Evolutionary conservation across 2,797 vertebrate species (phyloP), one percentile per base, ranked within the genome.

Genomic region (Poecilia wingei): DNA sequence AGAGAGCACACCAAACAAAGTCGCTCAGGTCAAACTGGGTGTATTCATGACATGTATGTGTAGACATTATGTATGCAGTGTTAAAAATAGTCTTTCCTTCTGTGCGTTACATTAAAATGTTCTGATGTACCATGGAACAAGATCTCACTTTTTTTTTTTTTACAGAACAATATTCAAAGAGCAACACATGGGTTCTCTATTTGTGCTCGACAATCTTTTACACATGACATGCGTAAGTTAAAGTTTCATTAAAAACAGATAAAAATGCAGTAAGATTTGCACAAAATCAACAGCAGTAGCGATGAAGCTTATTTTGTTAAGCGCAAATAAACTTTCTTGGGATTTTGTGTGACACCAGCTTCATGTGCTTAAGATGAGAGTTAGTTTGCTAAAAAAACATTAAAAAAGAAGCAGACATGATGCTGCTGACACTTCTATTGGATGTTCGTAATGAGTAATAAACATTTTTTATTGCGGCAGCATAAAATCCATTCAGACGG

Each of bases 1-100:
- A 18, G 66, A 80, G 88, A 18, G 31, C 88, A 91, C 92, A 92
- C 93, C 91, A 92, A 93, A 93, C 81, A 86, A 80, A 77, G 22
- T 84, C 18, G 33, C 87, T 84, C 81, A 74, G 92, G 91, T 93
- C 89, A 93, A 86, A 83, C 77, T 83, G 73, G 81, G 72, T 81
- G 78, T 74, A 84, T 72, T 69, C 61, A 28, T 77, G 80, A 72
- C 80, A 80, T 70, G 49, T 69, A 25, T 77, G 74, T 83, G 39
- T 76, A 61, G 72, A 79, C 33, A 77, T 79, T 85, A 68, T 77
- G 55, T 5, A 41, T 68, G 33, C 20, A 8, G 53, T 77, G 81
- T 36, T 41, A 47, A 82, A 66, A 79, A 78, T 81, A 43, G 43
- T 51, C 64, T 41, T 71, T 69, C 28, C 76, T 51, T 61, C 33